phyloP scores from a whole-genome alignment of 2,113 vertebrate species.

The Colius striatus region DNA sequence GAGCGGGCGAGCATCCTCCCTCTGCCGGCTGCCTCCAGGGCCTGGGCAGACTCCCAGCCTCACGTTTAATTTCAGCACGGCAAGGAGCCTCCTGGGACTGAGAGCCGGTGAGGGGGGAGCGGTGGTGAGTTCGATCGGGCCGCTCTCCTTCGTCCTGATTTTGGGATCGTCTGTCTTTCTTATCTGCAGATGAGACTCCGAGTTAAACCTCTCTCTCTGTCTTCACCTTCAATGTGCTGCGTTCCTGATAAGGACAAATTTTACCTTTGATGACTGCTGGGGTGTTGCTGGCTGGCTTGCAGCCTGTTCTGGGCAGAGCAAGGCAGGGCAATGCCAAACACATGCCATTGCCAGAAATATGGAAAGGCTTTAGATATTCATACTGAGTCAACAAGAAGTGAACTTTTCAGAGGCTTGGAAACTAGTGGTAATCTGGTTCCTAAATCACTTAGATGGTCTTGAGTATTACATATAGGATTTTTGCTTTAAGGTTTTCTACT shows the following conservation, averaged over 20 bases:
- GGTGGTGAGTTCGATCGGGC: background rate
- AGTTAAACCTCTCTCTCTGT: background rate
- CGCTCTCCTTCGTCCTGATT: background rate
- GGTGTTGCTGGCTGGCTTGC: background rate
- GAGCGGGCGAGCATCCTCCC: background rate
- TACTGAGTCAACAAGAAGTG: accelerated
- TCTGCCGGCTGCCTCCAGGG: background rate
- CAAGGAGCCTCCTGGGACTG: background rate
- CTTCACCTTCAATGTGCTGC: background rate
- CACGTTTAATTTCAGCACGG: background rate
- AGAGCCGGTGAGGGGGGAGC: background rate
- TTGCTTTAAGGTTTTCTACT: background rate
- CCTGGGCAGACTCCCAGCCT: background rate
- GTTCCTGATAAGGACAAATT: accelerated
- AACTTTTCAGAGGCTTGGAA: background rate
- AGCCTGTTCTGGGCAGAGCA: background rate
- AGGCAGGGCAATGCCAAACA: background rate
- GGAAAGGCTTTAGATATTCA: background rate
- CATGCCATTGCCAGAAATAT: background rate
- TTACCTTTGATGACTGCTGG: background rate
- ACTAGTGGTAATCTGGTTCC: background rate
- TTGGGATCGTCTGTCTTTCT: background rate
- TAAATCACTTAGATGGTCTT: background rate
- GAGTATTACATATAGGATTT: background rate
- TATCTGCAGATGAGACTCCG: background rate